Evolutionary conservation across 2,797 vertebrate species (phyloP).

Genomic region (Cephalopachus bancanus): DNA sequence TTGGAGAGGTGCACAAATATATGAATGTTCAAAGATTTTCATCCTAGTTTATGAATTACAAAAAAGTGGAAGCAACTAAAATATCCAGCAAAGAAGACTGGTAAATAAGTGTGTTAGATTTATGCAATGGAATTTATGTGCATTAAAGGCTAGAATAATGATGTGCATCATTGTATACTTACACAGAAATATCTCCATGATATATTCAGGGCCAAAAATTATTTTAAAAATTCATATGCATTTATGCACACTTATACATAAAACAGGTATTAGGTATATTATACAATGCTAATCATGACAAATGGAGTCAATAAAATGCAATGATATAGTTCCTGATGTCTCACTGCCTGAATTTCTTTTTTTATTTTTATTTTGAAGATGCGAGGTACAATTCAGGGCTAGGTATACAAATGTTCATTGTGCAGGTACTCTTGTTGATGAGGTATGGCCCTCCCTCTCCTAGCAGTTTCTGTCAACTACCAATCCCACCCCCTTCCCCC

Average conservation of each 20-base stretch:
- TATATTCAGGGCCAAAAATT: neutral
- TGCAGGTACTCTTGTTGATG: too few relatives aligned
- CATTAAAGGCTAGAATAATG: neutral
- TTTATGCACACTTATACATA: neutral
- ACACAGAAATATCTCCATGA: neutral
- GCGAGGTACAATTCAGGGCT: too few relatives aligned
- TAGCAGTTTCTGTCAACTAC: too few relatives aligned
- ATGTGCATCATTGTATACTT: neutral
- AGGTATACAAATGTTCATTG: too few relatives aligned
- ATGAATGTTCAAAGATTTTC: conserved; percentile 27
- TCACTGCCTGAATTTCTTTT: neutral
- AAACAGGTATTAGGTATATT: neutral
- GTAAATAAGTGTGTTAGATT: neutral
- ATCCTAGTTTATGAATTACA: neutral
- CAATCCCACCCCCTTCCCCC: too few relatives aligned
- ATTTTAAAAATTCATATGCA: neutral
- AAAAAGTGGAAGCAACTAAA: neutral
- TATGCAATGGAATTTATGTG: neutral
- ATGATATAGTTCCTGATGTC: neutral
- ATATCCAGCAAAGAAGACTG: neutral
- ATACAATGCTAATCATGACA: neutral
- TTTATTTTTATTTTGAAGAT: too few relatives aligned
- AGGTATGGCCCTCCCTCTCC: too few relatives aligned
- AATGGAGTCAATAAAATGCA: neutral
- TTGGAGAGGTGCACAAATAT: neutral